phyloP scores from a whole-genome alignment of 23 tunicate species.

The Styela plicata region DNA sequence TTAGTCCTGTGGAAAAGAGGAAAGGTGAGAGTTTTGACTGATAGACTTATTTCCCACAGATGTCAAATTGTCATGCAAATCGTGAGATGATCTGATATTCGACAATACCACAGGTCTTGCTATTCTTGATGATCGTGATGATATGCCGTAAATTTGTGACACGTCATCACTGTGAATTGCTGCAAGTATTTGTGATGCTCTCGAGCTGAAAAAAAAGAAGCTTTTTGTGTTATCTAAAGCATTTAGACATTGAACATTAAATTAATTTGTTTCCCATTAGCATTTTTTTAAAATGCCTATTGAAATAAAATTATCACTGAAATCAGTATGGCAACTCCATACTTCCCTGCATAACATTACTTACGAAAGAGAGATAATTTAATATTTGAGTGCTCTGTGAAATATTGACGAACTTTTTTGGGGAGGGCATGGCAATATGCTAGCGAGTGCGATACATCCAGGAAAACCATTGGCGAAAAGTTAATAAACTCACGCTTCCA shows the following conservation, averaged over 20 bases:
- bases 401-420: no score
- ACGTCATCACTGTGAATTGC: constrained; percentile 57
- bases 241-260: not conserved
- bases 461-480: no score
- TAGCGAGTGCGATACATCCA: no score
- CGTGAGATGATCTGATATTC: not conserved
- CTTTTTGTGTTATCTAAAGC: not conserved
- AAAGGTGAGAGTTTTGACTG: not conserved
- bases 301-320: no score
- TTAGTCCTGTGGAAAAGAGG: not conserved
- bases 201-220: constrained; percentile 40
- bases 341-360: no score
- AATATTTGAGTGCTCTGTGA: no score
- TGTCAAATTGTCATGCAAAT: not conserved
- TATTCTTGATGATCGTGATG: constrained; percentile 54
- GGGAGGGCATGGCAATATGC: no score
- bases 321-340: no score
- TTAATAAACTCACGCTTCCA: no score
- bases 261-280: no score
- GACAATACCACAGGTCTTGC: constrained; percentile 30
- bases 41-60: constrained; percentile 1
- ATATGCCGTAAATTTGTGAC: constrained; percentile 66
- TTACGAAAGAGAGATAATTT: no score
- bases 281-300: no score
- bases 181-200: constrained; percentile 72